Evolutionary conservation across 1,140 invertebrate genomes (phyloP).

Genomic region (Limonius californicus): DNA sequence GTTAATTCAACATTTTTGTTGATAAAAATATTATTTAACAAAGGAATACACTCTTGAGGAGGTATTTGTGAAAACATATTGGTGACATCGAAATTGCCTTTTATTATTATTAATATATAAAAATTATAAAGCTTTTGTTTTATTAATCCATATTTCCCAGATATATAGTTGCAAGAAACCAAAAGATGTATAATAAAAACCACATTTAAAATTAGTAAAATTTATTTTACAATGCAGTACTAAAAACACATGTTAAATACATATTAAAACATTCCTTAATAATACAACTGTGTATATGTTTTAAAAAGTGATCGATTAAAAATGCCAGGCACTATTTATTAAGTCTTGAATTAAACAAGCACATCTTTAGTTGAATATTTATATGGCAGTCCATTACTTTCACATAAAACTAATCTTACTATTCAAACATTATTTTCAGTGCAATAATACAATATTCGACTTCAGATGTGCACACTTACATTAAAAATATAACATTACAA

Average conservation of each 20-base stretch:
- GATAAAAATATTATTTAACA: no score
- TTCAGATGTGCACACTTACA: not conserved
- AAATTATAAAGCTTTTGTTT: not conserved
- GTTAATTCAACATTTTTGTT: not conserved
- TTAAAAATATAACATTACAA: not conserved
- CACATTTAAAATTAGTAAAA: not conserved
- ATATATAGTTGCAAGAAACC: not conserved
- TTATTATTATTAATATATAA: no score
- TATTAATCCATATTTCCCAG: not conserved
- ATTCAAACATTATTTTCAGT: no score
- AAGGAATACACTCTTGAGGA: no score
- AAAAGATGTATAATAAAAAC: not conserved
- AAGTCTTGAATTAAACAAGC: not conserved
- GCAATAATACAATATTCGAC: not conserved
- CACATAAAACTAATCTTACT: no score
- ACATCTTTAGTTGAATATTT: not conserved
- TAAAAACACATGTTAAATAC: constrained; percentile 10
- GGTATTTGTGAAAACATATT: no score
- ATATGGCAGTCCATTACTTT: no score
- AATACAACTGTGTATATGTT: not conserved
- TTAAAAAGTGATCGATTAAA: constrained; percentile 5
- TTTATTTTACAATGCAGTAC: not conserved
- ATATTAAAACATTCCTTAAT: constrained; percentile 11
- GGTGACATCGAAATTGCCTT: no score
- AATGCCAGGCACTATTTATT: constrained; percentile 7